phyloP scores from a whole-genome alignment of 2,888 invertebrate genomes.

The Drosophila tanythrix region DNA sequence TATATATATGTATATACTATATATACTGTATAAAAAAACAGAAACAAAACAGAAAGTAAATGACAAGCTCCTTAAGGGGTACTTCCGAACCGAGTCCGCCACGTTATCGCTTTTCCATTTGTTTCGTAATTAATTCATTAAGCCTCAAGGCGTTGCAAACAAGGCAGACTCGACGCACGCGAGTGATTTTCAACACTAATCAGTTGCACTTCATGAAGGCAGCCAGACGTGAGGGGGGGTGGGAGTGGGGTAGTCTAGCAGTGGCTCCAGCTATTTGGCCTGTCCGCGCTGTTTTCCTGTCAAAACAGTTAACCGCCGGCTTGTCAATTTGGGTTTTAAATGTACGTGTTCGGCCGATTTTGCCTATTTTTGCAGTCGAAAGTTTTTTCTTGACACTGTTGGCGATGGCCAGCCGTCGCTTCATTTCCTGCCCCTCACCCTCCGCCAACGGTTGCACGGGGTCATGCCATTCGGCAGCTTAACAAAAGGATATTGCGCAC shows the following conservation, averaged over 20 bases:
- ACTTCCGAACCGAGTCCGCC: neutral
- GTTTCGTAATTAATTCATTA: conserved; percentile 64
- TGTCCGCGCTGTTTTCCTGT: conserved; percentile 34
- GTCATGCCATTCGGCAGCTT: conserved; percentile 35
- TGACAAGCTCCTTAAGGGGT: conserved; percentile 1
- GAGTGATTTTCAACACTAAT: conserved; percentile 58
- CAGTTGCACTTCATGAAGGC: conserved; percentile 50
- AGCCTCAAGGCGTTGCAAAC: conserved; percentile 46
- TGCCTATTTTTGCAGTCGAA: conserved; percentile 28
- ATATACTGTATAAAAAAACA: neutral
- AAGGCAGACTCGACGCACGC: conserved; percentile 48
- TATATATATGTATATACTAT: neutral
- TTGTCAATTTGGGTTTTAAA: conserved; percentile 53
- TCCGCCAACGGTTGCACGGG: too few relatives aligned
- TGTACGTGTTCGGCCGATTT: conserved; percentile 33
- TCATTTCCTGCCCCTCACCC: neutral
- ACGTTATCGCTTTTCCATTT: conserved; percentile 18
- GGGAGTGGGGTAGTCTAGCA: neutral
- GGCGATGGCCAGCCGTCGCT: conserved; percentile 1
- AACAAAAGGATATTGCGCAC: conserved; percentile 74
- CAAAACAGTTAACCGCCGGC: conserved; percentile 57
- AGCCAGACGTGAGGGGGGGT: neutral
- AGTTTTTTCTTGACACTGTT: conserved; percentile 45
- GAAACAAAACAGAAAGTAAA: neutral
- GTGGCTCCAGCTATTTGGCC: neutral